Evolutionary conservation across 2,113 vertebrate species (phyloP).

Genomic region (Amia ocellicauda): DNA sequence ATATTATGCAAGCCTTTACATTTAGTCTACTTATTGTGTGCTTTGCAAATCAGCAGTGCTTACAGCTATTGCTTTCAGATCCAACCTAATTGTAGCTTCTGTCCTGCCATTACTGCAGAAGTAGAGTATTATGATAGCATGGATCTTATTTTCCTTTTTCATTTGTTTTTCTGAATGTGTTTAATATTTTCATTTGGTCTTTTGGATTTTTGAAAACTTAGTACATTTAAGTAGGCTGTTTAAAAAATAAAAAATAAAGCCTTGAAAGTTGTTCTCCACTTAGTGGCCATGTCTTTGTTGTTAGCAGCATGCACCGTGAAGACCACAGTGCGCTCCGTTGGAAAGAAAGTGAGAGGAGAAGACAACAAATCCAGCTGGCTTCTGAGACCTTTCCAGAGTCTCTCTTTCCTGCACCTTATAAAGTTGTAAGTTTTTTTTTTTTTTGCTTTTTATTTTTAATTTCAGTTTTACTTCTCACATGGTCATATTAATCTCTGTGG

Average conservation of each 20-base stretch:
- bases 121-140: no score
- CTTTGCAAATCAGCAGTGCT: no score
- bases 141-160: not conserved
- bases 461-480: no score
- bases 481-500: not conserved
- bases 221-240: not conserved
- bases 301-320: constrained; percentile 99
- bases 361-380: constrained; percentile 87
- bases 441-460: constrained; percentile 16
- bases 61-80: not conserved
- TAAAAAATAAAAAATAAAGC: not conserved
- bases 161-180: not conserved
- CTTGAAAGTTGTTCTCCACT: constrained; percentile 28
- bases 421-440: constrained; percentile 77
- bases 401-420: constrained; percentile 96
- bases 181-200: no score
- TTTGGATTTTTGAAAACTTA: no score
- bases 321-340: constrained; percentile 98
- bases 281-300: constrained; percentile 61
- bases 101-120: not conserved
- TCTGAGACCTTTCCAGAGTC: constrained; percentile 96
- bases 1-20: no score
- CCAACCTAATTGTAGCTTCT: not conserved
- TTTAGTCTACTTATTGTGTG: no score
- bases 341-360: constrained; percentile 75